phyloP scores from a whole-genome alignment of 64 coral and sea anemone genomes.

The Stichodactyla mertensii region DNA sequence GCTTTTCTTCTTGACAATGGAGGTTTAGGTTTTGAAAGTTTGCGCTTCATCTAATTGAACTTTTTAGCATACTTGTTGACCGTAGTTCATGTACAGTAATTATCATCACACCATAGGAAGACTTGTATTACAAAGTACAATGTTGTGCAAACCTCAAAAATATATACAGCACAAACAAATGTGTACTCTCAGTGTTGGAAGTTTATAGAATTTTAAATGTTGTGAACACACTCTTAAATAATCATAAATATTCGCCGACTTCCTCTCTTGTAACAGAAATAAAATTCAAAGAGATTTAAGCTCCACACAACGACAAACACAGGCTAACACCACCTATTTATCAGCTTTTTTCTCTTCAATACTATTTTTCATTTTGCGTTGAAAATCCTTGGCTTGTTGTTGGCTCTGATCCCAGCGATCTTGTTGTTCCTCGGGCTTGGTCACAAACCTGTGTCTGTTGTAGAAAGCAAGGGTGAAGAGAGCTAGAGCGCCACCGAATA shows the following conservation, averaged over 20 bases:
- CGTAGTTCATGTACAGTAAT: neutral
- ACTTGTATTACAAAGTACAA: neutral
- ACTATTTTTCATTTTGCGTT: constrained; percentile 61
- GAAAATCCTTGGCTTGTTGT: constrained; percentile 73
- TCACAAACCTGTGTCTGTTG: constrained; percentile 75
- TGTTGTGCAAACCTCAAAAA: neutral
- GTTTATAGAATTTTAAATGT: too few relatives aligned
- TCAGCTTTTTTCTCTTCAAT: constrained; percentile 55
- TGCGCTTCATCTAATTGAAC: neutral
- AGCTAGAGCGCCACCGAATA: constrained; percentile 70
- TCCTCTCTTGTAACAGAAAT: neutral
- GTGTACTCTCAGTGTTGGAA: too few relatives aligned
- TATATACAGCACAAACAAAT: neutral
- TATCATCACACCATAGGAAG: neutral
- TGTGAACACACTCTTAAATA: too few relatives aligned
- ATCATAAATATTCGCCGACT: neutral
- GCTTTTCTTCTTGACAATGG: neutral
- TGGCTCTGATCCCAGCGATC: constrained; percentile 55
- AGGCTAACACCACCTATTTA: neutral
- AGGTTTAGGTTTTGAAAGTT: neutral
- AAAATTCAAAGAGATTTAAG: neutral
- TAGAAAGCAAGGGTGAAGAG: constrained; percentile 79
- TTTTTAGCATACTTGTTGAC: neutral
- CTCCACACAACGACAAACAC: neutral
- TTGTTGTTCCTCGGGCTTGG: constrained; percentile 52